phyloP scores from a whole-genome alignment of 1,140 invertebrate species.

The Drosophila aff. region DNA sequence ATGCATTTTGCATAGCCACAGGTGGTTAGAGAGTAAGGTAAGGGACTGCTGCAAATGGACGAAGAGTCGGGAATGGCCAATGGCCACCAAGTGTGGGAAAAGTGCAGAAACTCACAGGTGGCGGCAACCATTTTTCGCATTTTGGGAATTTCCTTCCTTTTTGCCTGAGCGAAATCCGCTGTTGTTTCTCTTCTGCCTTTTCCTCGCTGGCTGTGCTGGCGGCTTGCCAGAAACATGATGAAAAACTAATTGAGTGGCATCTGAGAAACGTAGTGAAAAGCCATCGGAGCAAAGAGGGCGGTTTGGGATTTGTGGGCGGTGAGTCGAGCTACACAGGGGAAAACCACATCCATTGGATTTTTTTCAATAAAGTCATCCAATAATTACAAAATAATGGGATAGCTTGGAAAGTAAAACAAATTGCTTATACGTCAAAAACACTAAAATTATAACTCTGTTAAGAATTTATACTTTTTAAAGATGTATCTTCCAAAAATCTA shows the following conservation, averaged over 20 bases:
- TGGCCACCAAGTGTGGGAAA: slow-evolving; percentile 31
- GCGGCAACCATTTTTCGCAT: slow-evolving; percentile 34
- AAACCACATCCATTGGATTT: not conserved
- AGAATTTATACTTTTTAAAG: not conserved
- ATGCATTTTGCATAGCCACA: slow-evolving; percentile 61
- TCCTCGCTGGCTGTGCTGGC: slow-evolving; percentile 36
- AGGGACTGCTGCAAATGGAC: slow-evolving; percentile 1
- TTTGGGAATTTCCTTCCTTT: slow-evolving; percentile 52
- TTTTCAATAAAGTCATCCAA: not conserved
- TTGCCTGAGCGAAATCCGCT: slow-evolving; percentile 57
- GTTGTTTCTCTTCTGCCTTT: slow-evolving; percentile 27
- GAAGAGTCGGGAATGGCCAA: slow-evolving; percentile 3
- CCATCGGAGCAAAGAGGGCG: slow-evolving; percentile 16
- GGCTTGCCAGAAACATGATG: slow-evolving; percentile 59
- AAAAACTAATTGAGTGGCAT: slow-evolving; percentile 76
- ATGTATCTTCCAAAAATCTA: fast-evolving
- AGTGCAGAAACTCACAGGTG: slow-evolving; percentile 62
- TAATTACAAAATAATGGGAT: not conserved
- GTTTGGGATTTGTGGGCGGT: slow-evolving; percentile 19
- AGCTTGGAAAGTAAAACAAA: not conserved
- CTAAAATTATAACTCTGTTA: no score
- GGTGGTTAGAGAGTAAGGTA: slow-evolving; percentile 39
- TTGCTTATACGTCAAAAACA: no score
- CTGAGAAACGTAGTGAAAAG: slow-evolving; percentile 50
- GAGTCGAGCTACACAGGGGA: not conserved